Evolutionary conservation across 2,888 invertebrate genomes (phyloP).

Genomic region (Temnothorax rugatulus): DNA sequence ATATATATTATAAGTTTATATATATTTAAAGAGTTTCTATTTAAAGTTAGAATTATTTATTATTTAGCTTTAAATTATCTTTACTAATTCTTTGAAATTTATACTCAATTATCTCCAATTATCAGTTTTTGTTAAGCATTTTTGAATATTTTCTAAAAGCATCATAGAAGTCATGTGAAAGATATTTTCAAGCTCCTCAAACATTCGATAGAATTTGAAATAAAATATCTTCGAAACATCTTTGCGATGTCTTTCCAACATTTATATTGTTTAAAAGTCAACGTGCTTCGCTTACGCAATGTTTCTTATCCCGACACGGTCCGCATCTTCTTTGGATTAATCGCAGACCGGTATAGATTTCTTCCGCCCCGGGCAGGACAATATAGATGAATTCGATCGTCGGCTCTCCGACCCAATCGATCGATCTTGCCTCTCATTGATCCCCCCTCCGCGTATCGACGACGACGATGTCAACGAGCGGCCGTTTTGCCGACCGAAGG

Average conservation of each 20-base stretch:
- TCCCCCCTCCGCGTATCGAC: conserved; percentile 23
- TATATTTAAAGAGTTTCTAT: background rate
- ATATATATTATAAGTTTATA: background rate
- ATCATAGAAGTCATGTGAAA: background rate
- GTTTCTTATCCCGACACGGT: conserved; percentile 16
- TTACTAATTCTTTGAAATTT: background rate
- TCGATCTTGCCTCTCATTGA: conserved; percentile 43
- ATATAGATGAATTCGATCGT: conserved; percentile 4
- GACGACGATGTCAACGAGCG: conserved; percentile 42
- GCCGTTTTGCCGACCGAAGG: conserved; percentile 52
- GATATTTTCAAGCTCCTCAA: background rate
- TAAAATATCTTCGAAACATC: background rate
- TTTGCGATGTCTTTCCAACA: background rate
- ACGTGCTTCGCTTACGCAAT: conserved; percentile 19
- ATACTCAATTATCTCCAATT: background rate
- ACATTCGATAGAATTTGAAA: background rate
- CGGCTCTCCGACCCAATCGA: conserved; percentile 8
- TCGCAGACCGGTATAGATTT: background rate
- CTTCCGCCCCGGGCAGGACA: background rate
- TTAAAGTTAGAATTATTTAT: background rate
- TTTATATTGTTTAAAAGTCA: background rate
- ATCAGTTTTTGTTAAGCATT: background rate
- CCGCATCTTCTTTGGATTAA: conserved; percentile 35
- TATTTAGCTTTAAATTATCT: background rate
- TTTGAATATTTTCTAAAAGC: background rate